Base-by-base conservation (phyloP, 1,140 invertebrate species). In the Mesaphorura yosii region DNA sequence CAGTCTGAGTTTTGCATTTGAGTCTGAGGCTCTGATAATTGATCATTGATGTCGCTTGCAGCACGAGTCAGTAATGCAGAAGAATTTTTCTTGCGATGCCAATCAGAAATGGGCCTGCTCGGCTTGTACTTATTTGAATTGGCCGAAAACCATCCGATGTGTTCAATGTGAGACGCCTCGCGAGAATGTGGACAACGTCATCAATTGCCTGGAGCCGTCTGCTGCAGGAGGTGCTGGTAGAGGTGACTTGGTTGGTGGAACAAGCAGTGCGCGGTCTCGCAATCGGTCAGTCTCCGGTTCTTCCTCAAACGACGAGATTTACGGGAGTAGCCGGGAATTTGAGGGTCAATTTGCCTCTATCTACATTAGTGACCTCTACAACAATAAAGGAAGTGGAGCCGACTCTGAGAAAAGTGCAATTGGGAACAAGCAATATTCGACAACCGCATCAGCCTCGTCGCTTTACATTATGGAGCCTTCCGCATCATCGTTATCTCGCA, bases 41-140 rank as follows among this genome's bases (percentile, higher is more conserved):
- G n/a, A n/a, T n/a, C n/a, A n/a, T n/a, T n/a, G n/a, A n/a, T n/a
- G n/a, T n/a, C n/a, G n/a, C n/a, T n/a, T n/a, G n/a, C n/a, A n/a
- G n/a, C n/a, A n/a, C n/a, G n/a, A n/a, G n/a, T n/a, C n/a, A n/a
- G n/a, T n/a, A n/a, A n/a, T n/a, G n/a, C n/a, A n/a, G n/a, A n/a
- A n/a, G n/a, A n/a, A n/a, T n/a, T n/a, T n/a, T n/a, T n/a, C n/a
- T n/a, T n/a, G n/a, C n/a, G 31, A 34, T 10, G 31, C n/a, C n/a
- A 34, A 34, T 10, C 74, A 75, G 31, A 88, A 87, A 69, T 90
- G 86, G 87, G 70, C 75, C n/a, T 90, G 86, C 68, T 74, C 75
- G 58, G 70, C 78, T 23, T 96, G 92, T 76, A 95, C 92, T 64
- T 96, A 92, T 69, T 86, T 92, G 68, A 97, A 97, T 72, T 95